These are phyloP conservation scores for Cladorhizidae sp. DNA, from an alignment of 37 sponge, comb jelly and placozoan species.

Conservation along the genomic window DNA sequence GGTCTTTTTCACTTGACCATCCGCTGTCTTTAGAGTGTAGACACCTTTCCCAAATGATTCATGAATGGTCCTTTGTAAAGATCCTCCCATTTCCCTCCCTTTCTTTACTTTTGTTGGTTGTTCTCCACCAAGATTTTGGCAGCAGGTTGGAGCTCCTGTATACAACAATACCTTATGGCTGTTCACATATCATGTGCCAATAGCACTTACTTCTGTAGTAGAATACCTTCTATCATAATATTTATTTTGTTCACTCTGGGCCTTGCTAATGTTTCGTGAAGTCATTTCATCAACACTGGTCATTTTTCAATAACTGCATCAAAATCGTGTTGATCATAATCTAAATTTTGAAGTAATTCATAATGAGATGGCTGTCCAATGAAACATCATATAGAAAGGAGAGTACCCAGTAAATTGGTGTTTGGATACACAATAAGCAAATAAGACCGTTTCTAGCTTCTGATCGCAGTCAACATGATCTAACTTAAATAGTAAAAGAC, in stretches of 20 bases:
- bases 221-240: background rate
- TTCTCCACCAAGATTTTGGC: constrained; percentile 30
- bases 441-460: constrained; percentile 32
- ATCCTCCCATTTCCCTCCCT: constrained; percentile 34
- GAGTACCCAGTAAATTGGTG: constrained; percentile 34
- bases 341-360: too few species aligned
- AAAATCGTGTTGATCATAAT: constrained; percentile 1
- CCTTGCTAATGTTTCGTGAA: constrained; percentile 6
- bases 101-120: constrained; percentile 6
- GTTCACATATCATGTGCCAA: too few species aligned
- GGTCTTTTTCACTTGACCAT: constrained; percentile 1
- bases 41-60: constrained; percentile 11
- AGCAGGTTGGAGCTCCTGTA: constrained; percentile 1
- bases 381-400: too few species aligned
- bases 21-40: constrained; percentile 3
- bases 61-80: constrained; percentile 5
- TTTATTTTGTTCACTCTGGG: background rate
- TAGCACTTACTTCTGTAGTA: background rate
- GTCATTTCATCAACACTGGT: background rate
- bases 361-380: too few species aligned
- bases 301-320: constrained; percentile 18
- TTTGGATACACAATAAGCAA: constrained; percentile 31
- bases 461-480: constrained; percentile 22
- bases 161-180: background rate
- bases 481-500: constrained; percentile 24